Conservation (phyloP, 1,140 invertebrate genomes). For the Ceratitis capitata region DNA sequence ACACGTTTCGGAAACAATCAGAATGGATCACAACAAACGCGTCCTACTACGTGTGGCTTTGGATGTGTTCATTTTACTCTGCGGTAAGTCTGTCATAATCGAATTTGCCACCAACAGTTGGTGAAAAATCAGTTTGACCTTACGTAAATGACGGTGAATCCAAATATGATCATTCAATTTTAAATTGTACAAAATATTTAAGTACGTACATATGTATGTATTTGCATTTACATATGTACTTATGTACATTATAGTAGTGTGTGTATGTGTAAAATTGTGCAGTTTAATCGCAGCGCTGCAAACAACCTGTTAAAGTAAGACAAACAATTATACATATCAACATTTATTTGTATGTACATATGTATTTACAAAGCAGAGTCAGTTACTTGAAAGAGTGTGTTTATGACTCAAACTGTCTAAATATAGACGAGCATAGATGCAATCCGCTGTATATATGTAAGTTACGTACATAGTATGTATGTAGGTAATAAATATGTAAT, state of each 20-base stretch:
- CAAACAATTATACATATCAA: background rate
- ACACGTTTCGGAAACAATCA: slow-evolving; percentile 37
- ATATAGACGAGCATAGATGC: background rate
- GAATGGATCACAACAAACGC: slow-evolving; percentile 62
- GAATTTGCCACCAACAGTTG: background rate
- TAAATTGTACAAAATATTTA: background rate
- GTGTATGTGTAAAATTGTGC: background rate
- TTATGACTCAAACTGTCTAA: slow-evolving; percentile 15
- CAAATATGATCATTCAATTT: background rate
- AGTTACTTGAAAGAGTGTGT: background rate
- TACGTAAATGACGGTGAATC: background rate
- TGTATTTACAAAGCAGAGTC: background rate
- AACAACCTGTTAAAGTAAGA: slow-evolving; percentile 5
- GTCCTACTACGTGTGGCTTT: slow-evolving; percentile 58
- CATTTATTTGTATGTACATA: background rate
- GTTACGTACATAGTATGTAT: background rate
- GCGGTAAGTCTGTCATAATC: slow-evolving; percentile 52
- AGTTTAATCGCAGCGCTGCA: background rate
- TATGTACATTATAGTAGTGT: background rate
- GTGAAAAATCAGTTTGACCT: background rate
- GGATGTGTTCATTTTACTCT: slow-evolving; percentile 58
- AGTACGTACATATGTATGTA: too few species aligned
- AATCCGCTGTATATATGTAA: background rate
- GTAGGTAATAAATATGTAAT: background rate
- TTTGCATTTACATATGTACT: background rate